A percentile compares a stretch with the other conserved stretches of the same genome.
phyloP scores from a whole-genome alignment of 1,140 invertebrate species.

The Gryon sp. region DNA sequence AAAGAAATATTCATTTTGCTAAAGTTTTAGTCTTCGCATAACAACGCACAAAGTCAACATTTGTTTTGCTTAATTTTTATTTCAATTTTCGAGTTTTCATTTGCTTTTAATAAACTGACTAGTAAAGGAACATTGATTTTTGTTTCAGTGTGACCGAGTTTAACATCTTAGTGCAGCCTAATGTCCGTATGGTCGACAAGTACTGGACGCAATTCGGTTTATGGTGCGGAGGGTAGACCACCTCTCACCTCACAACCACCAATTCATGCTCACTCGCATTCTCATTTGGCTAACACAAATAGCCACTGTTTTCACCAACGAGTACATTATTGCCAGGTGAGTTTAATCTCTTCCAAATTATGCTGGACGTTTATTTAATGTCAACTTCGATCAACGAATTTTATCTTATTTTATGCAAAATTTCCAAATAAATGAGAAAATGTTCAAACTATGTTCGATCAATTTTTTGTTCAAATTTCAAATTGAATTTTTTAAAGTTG shows the following conservation, averaged over 20 bases:
- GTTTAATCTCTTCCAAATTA: conserved; percentile 15
- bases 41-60: no score
- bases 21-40: no score
- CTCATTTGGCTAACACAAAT: conserved; percentile 73
- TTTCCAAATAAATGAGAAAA: no score
- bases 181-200: conserved; percentile 80
- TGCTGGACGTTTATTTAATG: no score
- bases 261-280: conserved; percentile 70
- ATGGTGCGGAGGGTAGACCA: conserved; percentile 72
- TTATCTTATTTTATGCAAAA: no score
- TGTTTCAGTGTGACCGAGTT: conserved; percentile 53
- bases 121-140: conserved; percentile 2
- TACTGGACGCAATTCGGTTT: conserved; percentile 77
- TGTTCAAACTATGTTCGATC: no score
- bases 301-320: conserved; percentile 76
- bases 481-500: no score
- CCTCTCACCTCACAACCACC: conserved; percentile 69
- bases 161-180: conserved; percentile 65
- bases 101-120: neutral
- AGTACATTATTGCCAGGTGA: conserved; percentile 75
- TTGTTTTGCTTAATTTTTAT: no score
- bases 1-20: conserved; percentile 26
- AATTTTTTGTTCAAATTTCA: no score
- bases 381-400: no score
- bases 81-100: no score